Percentiles rank a stretch among this genome's conserved stretches.
Evolutionary conservation across 2,113 vertebrate genomes (phyloP).

Genomic region (Syngnathus scovelli): DNA sequence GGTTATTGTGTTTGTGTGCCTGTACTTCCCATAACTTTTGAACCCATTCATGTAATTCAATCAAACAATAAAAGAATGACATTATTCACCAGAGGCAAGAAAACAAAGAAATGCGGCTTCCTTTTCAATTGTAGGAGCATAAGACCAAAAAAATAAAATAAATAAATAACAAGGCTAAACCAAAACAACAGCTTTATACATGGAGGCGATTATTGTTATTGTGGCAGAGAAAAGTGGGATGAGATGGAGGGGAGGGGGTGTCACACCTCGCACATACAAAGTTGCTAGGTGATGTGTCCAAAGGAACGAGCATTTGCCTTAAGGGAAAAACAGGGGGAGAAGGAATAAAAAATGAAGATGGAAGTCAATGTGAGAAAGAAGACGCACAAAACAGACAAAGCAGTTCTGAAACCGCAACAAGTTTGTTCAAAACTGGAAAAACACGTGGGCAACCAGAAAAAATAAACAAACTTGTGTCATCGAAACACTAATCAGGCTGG

Average conservation of each 20-base stretch:
- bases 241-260: not conserved
- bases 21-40: slow-evolving; percentile 19
- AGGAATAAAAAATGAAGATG: not conserved
- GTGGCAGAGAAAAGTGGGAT: not conserved
- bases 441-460: slow-evolving; percentile 23
- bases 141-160: slow-evolving; percentile 1
- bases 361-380: slow-evolving; percentile 10
- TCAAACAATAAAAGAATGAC: slow-evolving; percentile 30
- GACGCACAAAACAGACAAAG: slow-evolving; percentile 25
- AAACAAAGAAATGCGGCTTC: slow-evolving; percentile 18
- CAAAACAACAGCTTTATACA: not conserved
- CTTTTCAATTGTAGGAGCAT: slow-evolving; percentile 25
- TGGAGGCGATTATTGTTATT: not conserved
- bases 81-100: slow-evolving; percentile 15
- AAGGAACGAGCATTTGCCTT: slow-evolving; percentile 22
- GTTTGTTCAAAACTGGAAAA: slow-evolving; percentile 18
- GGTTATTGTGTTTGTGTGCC: not conserved
- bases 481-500: not conserved
- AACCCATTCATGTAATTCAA: slow-evolving; percentile 33
- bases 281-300: slow-evolving; percentile 46
- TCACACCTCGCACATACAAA: slow-evolving; percentile 14
- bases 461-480: not conserved
- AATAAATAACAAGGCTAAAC: not conserved
- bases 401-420: slow-evolving; percentile 21
- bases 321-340: not conserved